phyloP scores from a whole-genome alignment of 2,797 vertebrate species.

The Enteromius radiatus region DNA sequence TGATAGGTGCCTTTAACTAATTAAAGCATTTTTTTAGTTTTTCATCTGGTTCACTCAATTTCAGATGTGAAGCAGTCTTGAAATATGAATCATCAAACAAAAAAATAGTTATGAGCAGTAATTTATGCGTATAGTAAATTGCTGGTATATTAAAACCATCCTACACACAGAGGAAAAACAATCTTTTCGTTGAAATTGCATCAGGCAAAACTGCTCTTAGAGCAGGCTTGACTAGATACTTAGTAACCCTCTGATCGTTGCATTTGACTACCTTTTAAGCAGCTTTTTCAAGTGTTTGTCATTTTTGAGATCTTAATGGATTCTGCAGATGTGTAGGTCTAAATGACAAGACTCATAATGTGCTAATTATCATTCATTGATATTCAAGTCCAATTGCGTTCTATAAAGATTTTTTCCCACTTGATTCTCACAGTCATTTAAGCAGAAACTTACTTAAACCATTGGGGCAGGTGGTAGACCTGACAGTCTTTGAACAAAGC shows the following conservation, averaged over 20 bases:
- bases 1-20: conserved; percentile 33
- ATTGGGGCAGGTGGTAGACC: conserved; percentile 29
- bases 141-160: not conserved
- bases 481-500: conserved; percentile 27
- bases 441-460: conserved; percentile 29
- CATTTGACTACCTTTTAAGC: not conserved
- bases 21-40: conserved; percentile 24
- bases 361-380: conserved; percentile 47
- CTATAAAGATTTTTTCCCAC: conserved; percentile 19
- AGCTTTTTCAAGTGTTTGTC: conserved; percentile 9
- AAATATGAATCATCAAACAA: conserved; percentile 5
- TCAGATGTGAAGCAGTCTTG: not conserved
- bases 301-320: conserved; percentile 24
- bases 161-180: not conserved
- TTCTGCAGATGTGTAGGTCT: conserved; percentile 31
- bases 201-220: not conserved
- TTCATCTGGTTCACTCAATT: not conserved
- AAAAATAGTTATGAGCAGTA: not conserved
- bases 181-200: not conserved
- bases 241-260: not conserved
- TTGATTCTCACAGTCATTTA: conserved; percentile 31
- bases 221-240: conserved; percentile 13
- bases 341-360: conserved; percentile 37
- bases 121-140: not conserved
- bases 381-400: conserved; percentile 40